phyloP scores from a whole-genome alignment of 2,113 vertebrate species.

The Hyperopisus bebe region DNA sequence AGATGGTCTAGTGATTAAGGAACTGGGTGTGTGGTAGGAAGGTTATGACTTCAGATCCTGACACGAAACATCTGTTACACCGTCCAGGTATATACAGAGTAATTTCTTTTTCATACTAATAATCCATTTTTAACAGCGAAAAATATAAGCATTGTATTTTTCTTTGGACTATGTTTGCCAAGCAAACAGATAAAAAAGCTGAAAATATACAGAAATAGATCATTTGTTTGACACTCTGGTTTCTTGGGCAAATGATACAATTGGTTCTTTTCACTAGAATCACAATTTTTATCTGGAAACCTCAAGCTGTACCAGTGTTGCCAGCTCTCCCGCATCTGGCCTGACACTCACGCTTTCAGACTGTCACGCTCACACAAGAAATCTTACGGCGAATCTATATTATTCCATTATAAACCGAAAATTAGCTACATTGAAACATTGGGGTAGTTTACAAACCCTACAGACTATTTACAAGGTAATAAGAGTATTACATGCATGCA shows the following conservation, averaged over 20 bases:
- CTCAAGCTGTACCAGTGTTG: background rate
- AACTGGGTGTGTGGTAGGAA: background rate
- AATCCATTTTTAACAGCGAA: background rate
- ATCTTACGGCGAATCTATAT: too few relatives aligned
- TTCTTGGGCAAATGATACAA: background rate
- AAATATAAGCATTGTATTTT: background rate
- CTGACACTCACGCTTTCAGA: too few relatives aligned
- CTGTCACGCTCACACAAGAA: too few relatives aligned
- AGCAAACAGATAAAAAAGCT: background rate
- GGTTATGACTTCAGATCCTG: background rate
- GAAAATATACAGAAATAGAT: background rate
- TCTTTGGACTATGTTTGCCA: background rate
- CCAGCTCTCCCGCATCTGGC: too few relatives aligned
- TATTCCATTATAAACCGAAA: too few relatives aligned
- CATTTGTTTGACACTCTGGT: background rate
- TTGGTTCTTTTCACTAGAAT: background rate
- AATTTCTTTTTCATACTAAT: background rate
- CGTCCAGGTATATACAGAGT: background rate
- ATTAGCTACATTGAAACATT: too few relatives aligned
- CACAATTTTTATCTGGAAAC: background rate
- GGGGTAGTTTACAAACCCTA: too few relatives aligned
- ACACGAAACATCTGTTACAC: background rate
- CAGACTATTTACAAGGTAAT: too few relatives aligned
- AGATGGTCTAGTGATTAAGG: slow-evolving; percentile 39
- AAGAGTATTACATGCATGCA: too few relatives aligned